A percentile compares a stretch with the other conserved stretches of the same genome.
These are phyloP conservation scores for Molossus alvarezi DNA, from an alignment of 2,797 vertebrate genomes.

Conservation along the genomic window DNA sequence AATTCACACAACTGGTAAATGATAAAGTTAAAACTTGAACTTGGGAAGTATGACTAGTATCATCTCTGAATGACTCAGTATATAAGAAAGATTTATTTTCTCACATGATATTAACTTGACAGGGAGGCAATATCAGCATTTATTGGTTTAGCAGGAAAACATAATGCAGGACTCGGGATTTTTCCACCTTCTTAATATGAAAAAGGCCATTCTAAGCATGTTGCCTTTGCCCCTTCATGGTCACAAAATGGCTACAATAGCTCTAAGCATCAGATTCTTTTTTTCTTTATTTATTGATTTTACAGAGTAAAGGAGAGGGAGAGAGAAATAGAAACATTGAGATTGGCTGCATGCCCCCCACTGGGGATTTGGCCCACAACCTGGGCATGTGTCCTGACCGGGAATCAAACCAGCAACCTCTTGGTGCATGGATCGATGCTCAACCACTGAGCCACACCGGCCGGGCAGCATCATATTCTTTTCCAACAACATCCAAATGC, in stretches of 20 bases:
- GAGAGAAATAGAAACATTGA: too few relatives aligned
- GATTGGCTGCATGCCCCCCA: too few relatives aligned
- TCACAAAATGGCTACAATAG: background rate
- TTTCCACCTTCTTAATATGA: background rate
- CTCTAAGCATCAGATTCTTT: conserved; percentile 2
- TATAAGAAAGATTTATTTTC: background rate
- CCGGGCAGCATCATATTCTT: background rate
- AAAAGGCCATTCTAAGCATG: background rate
- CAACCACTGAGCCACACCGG: too few relatives aligned
- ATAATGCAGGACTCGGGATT: background rate
- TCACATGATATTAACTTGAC: background rate
- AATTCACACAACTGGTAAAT: background rate
- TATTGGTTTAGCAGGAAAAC: background rate
- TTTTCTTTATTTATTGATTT: too few relatives aligned
- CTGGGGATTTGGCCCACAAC: too few relatives aligned
- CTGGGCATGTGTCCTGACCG: too few relatives aligned
- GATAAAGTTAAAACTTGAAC: conserved; percentile 12
- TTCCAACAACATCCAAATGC: background rate
- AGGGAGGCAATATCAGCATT: background rate
- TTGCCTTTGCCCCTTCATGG: background rate
- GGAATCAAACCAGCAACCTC: too few relatives aligned
- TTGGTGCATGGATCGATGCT: too few relatives aligned
- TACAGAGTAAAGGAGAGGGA: too few relatives aligned
- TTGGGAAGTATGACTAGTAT: background rate
- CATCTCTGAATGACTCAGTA: background rate